Conservation (phyloP, 1,140 invertebrate species). For the Orchesella cincta region DNA sequence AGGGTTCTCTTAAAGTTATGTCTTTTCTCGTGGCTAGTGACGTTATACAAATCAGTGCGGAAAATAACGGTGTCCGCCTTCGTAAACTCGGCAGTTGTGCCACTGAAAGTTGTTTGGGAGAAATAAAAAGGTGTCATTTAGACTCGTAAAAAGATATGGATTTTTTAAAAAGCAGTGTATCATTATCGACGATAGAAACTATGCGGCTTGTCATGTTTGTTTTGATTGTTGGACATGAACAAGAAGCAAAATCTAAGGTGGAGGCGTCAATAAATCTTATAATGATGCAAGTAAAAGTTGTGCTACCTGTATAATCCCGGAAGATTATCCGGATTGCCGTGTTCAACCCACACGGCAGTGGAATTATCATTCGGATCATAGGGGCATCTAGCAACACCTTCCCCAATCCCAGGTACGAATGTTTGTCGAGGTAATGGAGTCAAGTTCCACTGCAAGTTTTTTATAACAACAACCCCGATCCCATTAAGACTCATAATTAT, state of each 20-base stretch:
- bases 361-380: conserved; percentile 91
- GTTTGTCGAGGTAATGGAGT: conserved; percentile 77
- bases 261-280: too few relatives aligned
- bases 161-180: too few relatives aligned
- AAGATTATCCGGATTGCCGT: conserved; percentile 82
- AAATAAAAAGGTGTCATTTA: too few relatives aligned
- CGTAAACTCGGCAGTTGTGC: conserved; percentile 91
- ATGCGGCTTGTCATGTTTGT: too few relatives aligned
- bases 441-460: conserved; percentile 67
- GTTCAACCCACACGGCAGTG: conserved; percentile 88
- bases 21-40: conserved; percentile 74
- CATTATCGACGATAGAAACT: too few relatives aligned
- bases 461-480: too few relatives aligned
- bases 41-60: conserved; percentile 82
- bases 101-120: conserved; percentile 61
- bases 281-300: not conserved
- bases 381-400: conserved; percentile 86
- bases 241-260: too few relatives aligned
- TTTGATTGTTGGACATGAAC: too few relatives aligned
- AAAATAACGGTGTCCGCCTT: conserved; percentile 64
- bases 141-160: too few relatives aligned
- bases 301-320: conserved; percentile 78
- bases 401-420: conserved; percentile 82
- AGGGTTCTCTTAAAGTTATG: conserved; percentile 87
- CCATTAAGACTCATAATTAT: too few relatives aligned